These are phyloP conservation scores for Brachionus angularis DNA, from an alignment of 1,140 invertebrate genomes.

Conservation along the genomic window DNA sequence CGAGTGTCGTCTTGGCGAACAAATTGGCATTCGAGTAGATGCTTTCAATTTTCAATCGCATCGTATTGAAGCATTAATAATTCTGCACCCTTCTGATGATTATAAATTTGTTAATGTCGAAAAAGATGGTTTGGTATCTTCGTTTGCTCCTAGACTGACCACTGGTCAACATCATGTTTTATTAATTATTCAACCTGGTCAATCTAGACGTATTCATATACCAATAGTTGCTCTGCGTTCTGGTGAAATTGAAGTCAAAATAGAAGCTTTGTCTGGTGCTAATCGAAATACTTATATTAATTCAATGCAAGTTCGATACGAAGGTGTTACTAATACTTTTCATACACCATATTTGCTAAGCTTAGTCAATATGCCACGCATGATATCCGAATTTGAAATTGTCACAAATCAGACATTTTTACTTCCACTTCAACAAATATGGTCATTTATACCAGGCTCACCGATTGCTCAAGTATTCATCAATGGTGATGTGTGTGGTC, in stretches of 20 bases:
- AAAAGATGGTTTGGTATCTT: slow-evolving; percentile 74
- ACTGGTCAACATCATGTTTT: slow-evolving; percentile 30
- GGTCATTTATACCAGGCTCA: slow-evolving; percentile 89
- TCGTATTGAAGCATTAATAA: slow-evolving; percentile 70
- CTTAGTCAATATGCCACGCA: slow-evolving; percentile 80
- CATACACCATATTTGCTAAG: slow-evolving; percentile 87
- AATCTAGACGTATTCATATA: slow-evolving; percentile 25
- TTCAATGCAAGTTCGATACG: slow-evolving; percentile 63
- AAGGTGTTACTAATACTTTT: slow-evolving; percentile 81
- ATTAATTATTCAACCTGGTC: slow-evolving; percentile 12
- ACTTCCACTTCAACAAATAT: slow-evolving; percentile 78
- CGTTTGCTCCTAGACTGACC: slow-evolving; percentile 63
- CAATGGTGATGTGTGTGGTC: slow-evolving; percentile 81
- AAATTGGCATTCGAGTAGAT: slow-evolving; percentile 81
- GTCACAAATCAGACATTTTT: slow-evolving; percentile 84
- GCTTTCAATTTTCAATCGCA: slow-evolving; percentile 70
- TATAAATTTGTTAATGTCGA: slow-evolving; percentile 93
- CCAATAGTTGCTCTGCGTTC: slow-evolving; percentile 47
- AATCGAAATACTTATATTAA: background rate
- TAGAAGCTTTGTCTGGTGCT: slow-evolving; percentile 12
- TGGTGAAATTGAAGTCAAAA: background rate
- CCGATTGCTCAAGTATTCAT: slow-evolving; percentile 70
- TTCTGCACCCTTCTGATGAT: slow-evolving; percentile 68
- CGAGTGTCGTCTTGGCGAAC: slow-evolving; percentile 78
- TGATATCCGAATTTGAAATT: slow-evolving; percentile 90